Evolutionary conservation across 2,888 invertebrate species (phyloP).

Genomic region (Chaetogeoica ovagalla): DNA sequence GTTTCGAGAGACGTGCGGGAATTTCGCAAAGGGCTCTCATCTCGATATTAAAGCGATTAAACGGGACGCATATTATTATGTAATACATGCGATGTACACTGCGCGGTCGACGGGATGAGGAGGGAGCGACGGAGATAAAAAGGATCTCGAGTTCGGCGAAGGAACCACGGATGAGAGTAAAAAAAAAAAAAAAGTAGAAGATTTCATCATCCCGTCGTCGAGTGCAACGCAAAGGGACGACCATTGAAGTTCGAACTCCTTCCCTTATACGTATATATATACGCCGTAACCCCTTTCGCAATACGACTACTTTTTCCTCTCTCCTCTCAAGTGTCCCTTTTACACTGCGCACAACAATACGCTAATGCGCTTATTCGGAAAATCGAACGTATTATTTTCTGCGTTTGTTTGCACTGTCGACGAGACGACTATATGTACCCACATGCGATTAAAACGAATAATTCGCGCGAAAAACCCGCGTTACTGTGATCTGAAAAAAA

Average conservation of each 20-base stretch:
- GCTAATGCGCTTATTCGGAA: constrained; percentile 5
- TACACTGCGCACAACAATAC: constrained; percentile 19
- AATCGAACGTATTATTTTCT: constrained; percentile 17
- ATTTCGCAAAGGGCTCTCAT: constrained; percentile 48
- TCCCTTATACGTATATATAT: neutral
- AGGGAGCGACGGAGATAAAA: constrained; percentile 30
- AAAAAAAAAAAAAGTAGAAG: constrained; percentile 28
- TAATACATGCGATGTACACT: neutral
- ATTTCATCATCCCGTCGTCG: constrained; percentile 40
- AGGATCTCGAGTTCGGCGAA: constrained; percentile 27
- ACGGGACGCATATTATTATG: constrained; percentile 28
- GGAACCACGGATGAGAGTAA: neutral
- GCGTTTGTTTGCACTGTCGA: neutral
- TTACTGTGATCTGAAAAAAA: too few species aligned
- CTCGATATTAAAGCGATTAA: constrained; percentile 49
- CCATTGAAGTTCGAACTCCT: constrained; percentile 8
- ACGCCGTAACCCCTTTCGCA: constrained; percentile 35
- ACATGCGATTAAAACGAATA: too few species aligned
- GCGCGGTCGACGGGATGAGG: too few species aligned
- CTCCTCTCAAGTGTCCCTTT: constrained; percentile 14
- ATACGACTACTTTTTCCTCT: constrained; percentile 15
- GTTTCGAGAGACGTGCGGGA: constrained; percentile 26
- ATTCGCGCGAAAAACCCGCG: too few species aligned
- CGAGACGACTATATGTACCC: too few species aligned
- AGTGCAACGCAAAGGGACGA: neutral